Conservation (phyloP, 2,797 vertebrate species). For the Octomys mimax region DNA sequence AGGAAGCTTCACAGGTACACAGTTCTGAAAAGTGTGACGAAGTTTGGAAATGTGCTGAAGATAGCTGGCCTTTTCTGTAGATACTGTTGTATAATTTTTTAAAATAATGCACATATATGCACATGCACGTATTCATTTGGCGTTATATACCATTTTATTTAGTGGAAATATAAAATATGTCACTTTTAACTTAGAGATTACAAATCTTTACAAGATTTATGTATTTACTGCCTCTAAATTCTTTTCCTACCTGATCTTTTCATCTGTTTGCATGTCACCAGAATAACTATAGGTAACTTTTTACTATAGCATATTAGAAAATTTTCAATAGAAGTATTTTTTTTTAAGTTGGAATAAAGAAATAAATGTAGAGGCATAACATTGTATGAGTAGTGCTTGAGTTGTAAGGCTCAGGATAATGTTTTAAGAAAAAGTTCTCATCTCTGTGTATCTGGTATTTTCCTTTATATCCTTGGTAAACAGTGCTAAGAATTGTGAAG, state of each 20-base stretch:
- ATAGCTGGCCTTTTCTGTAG: slow-evolving; percentile 57
- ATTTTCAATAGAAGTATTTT: background rate
- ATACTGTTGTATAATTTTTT: background rate
- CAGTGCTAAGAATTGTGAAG: slow-evolving; percentile 53
- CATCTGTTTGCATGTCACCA: slow-evolving; percentile 29
- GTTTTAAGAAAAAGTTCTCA: slow-evolving; percentile 65
- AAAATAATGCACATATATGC: background rate
- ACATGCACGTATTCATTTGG: background rate
- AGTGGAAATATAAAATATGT: slow-evolving; percentile 1
- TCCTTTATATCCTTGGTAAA: slow-evolving; percentile 62
- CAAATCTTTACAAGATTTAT: too few relatives aligned
- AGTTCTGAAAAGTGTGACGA: slow-evolving; percentile 64
- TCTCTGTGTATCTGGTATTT: slow-evolving; percentile 53
- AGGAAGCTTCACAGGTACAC: slow-evolving; percentile 82
- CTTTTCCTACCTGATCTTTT: slow-evolving; percentile 28
- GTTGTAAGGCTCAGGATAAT: slow-evolving; percentile 58
- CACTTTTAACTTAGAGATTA: slow-evolving; percentile 47
- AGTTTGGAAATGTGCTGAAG: slow-evolving; percentile 76
- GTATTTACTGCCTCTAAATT: background rate
- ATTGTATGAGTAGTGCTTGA: slow-evolving; percentile 6
- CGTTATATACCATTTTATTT: background rate
- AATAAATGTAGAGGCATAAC: background rate
- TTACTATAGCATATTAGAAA: background rate
- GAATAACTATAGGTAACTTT: slow-evolving; percentile 20
- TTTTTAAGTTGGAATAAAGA: background rate